Base-by-base conservation (phyloP, 2,797 vertebrate genomes). In the Morus bassanus region DNA sequence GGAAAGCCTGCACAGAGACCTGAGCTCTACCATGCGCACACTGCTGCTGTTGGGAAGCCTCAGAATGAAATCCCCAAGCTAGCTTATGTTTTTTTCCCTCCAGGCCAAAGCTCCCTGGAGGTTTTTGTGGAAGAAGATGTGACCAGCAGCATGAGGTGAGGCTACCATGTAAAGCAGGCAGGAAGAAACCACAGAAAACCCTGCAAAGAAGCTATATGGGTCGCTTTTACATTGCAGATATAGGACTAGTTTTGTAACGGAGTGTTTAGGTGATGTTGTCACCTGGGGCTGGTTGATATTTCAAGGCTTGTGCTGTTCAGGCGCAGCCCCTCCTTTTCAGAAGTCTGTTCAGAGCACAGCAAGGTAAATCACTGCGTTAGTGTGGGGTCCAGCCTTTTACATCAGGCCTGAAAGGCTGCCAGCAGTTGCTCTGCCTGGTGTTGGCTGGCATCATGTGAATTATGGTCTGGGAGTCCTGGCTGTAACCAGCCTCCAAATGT, bases 81-180 rank as follows among this genome's bases (percentile, higher is more conserved):
- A 18, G 17, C 39, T 89, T 56, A 5, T 79, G 69, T 45, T 54
- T 84, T 89, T 56, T 45, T 75, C 27, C 27, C 30, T 64, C 11
- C 84, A 98, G 98, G 98, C 89, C 98, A 98, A 50, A 98, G 97
- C 95, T 98, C 98, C 57, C 65, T 96, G 90, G 98, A 98, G 91
- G 91, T 85, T 43, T 97, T 98, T 75, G 84, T 95, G 85, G 98
- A 98, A 91, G 97, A 97, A 9, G 97, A 98, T 31, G 90, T 57
- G 59, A 78, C 93, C 39, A 85, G 92, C 43, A 28, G 95, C 35
- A 6, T 60, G 30, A 94, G 98, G 98, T 98, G 89, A 98, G 98
- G 53, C n/a, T 37, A 3, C 68, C 10, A 3, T 1, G 0, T 19
- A 4, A 33, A 64, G 53, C 45, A 41, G 37, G 67, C 9, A 30